Base-by-base conservation (phyloP, 2,113 vertebrate species). In the Crypturellus undulatus region DNA sequence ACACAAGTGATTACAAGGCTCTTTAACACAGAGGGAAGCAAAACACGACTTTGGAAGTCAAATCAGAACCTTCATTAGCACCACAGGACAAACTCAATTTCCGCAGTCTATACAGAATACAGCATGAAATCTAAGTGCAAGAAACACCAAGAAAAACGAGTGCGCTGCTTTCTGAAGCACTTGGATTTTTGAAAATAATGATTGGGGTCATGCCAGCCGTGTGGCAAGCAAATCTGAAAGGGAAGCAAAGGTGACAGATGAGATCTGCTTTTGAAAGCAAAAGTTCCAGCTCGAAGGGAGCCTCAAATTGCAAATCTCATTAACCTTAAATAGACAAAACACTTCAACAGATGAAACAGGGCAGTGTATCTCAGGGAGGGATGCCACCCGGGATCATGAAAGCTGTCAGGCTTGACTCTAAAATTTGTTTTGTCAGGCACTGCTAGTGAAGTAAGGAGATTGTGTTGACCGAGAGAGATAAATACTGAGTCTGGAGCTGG, bases 361-460 rank as follows among this genome's bases (percentile, higher is more conserved):
- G 45, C 1, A 0, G 9, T 28, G 43, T 5, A 6, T 19, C 28
- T 59, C 5, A 18, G 78, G 49, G 84, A 34, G 42, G 5, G 21
- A 6, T 93, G 79, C 59, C 87, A 85, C 43, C 32, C 58, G 8
- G 0, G 26, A 72, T 82, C 82, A 52, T 0, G 22, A 22, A 60
- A 77, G 26, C 34, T 80, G 63, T 77, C 86, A 65, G 83, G 45
- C 19, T 6, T 56, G 71, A 88, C 34, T 75, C 32, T 49, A 26
- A 54, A 77, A 95, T 93, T 82, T 43, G 52, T 82, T 69, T 17
- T 96, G 90, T 94, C 92, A 94, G 89, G 28, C 70, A 69, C 43
- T 51, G 40, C 65, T 92, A 65, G 71, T 47, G 20, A 71, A 56
- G 32, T 87, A 87, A 91, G 62, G 75, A 47, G 73, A 76, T 91